Evolutionary conservation across 2,113 vertebrate species (phyloP), one percentile per base, ranked within the genome.

Genomic region (Aphyosemion australe): DNA sequence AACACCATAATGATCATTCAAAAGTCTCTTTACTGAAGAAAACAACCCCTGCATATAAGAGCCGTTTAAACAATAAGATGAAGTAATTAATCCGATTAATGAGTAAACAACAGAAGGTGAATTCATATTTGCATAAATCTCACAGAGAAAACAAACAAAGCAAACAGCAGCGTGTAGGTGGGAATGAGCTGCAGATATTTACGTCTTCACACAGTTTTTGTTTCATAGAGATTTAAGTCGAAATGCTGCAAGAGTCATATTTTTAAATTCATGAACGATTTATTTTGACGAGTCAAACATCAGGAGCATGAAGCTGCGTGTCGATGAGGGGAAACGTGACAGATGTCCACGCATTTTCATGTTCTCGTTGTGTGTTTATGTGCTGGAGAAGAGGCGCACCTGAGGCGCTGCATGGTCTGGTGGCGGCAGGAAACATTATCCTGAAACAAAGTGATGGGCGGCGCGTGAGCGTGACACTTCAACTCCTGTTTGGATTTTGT

Each of bases 281-380:
- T 43, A 52, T 6, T 32, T 49, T 80, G 64, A 54, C 69, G 37
- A 79, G 68, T 84, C 66, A 60, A 69, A 73, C 54, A 45, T 5
- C 20, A 31, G 68, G 51, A 52, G 60, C 62, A 78, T 42, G 48
- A n/a, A 59, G 51, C 6, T 15, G 47, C 43, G 34, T 39, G 4
- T 15, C 61, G 68, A 12, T 0, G 42, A 66, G n/a, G 48, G 46
- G 45, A 51, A 67, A 54, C 31, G 13, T 72, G 66, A 72, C 74
- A 65, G 69, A 80, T 74, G 76, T 49, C 21, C 53, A 56, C 19
- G 58, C 37, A 8, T 60, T 20, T 61, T 12, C n/a, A 2, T 57
- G n/a, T 55, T 3, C 37, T 6, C n/a, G 21, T 12, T 32, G 48
- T 43, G 34, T 56, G 51, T 53, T 1, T 26, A 12, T 55, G 65